Evolutionary conservation across 2,797 vertebrate species (phyloP).

Genomic region (Coilia nasus): DNA sequence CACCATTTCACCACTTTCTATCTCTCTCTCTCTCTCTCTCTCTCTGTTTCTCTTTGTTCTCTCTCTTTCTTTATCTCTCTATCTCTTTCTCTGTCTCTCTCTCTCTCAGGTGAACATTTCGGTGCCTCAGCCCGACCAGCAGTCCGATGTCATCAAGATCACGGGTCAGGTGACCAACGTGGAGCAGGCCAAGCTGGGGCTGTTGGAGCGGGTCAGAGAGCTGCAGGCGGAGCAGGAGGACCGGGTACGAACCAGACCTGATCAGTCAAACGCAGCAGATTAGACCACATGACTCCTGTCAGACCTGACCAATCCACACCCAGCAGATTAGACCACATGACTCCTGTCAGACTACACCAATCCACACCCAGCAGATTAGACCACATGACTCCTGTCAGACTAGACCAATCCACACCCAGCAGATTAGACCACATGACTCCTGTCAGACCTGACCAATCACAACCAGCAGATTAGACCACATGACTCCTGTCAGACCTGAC

Average conservation of each 20-base stretch:
- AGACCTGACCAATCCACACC: too few species aligned
- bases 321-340: too few species aligned
- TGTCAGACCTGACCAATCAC: too few species aligned
- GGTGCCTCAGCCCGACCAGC: conserved; percentile 81
- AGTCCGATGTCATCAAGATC: conserved; percentile 79
- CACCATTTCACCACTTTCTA: background rate
- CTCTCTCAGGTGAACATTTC: conserved; percentile 79
- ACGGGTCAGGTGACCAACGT: conserved; percentile 75
- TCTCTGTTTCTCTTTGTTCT: background rate
- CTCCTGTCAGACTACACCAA: too few species aligned
- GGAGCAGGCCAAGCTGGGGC: conserved; percentile 74
- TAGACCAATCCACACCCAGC: background rate
- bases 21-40: background rate
- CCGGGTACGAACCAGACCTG: conserved; percentile 61
- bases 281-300: background rate
- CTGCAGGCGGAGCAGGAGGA: conserved; percentile 82
- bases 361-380: too few species aligned
- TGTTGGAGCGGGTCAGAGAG: conserved; percentile 76
- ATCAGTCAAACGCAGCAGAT: background rate
- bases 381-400: too few species aligned
- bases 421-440: background rate
- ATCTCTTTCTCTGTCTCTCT: background rate
- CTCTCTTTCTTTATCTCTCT: background rate
- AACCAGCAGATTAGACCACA: too few species aligned
- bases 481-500: too few species aligned